Evolutionary conservation across 2,888 invertebrate species (phyloP).

Genomic region (Geotrupes spiniger): DNA sequence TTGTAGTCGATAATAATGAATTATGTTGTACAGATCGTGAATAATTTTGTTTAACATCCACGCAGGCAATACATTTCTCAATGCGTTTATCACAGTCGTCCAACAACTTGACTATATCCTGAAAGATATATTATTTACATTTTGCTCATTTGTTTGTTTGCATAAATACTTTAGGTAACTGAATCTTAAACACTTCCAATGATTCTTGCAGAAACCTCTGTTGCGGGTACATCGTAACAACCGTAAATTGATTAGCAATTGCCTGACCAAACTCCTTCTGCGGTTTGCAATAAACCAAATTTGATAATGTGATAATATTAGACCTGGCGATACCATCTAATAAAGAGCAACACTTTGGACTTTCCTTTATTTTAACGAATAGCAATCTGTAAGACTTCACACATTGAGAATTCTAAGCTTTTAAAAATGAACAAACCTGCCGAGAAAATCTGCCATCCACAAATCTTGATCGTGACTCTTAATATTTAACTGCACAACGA

Average conservation of each 20-base stretch:
- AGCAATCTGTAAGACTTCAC: conserved; percentile 42
- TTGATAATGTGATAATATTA: conserved; percentile 58
- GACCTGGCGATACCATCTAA: conserved; percentile 58
- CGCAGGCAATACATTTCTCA: conserved; percentile 16
- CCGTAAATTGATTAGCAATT: conserved; percentile 61
- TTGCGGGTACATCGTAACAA: conserved; percentile 62
- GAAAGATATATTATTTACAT: conserved; percentile 24
- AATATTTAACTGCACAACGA: conserved; percentile 60
- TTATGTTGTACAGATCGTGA: conserved; percentile 14
- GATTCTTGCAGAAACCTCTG: conserved; percentile 52
- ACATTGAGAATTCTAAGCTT: background rate
- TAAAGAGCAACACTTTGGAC: conserved; percentile 49
- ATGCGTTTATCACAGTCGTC: conserved; percentile 38
- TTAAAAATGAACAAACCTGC: conserved; percentile 50
- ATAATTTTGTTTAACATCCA: conserved; percentile 8
- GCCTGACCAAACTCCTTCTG: conserved; percentile 57
- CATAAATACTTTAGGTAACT: conserved; percentile 34
- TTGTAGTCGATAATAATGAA: conserved; percentile 6
- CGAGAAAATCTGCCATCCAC: conserved; percentile 57
- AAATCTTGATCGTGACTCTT: conserved; percentile 56
- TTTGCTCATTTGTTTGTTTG: background rate
- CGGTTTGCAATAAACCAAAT: conserved; percentile 60
- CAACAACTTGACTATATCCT: conserved; percentile 36
- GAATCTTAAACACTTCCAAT: conserved; percentile 50
- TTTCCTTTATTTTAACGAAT: conserved; percentile 49